Base-by-base conservation (phyloP, 2,797 vertebrate species). In the Anguilla megastoma region DNA sequence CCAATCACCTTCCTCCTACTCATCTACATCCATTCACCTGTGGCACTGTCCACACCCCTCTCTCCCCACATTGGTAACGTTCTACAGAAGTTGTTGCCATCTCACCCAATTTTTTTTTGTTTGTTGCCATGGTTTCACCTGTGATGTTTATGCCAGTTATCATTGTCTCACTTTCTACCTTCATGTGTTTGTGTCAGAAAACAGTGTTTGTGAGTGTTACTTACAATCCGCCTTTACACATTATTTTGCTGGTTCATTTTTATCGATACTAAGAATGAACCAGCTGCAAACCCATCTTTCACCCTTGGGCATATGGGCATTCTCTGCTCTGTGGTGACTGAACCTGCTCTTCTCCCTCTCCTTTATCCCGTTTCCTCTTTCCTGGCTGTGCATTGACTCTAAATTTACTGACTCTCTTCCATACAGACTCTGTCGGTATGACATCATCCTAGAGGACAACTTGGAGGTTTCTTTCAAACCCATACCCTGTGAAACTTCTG, bases 361-460 rank as follows among this genome's bases (percentile, higher is more conserved):
- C 12, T 63, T 7, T 82, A n/a, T 45, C 50, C 74, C 52, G 21
- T 27, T 85, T 27, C 48, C 30, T 60, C 16, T 85, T 30, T 82
- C 21, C 45, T 45, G 41, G 76, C 76, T 80, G 14, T 21, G 33
- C 14, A 33, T 5, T 33, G n/a, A n/a, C n/a, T 84, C 24, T 54
- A 9, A n/a, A 58, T 84, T 84, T 12, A 21, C 24, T 63, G 82
- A 80, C 45, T 45, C 21, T 84, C 10, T 63, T 74, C 66, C 41
- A 71, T 48, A 0, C 91, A 96, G 96, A 88, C 88, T 96, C 6
- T 97, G 96, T 90, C 93, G 96, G 54, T 96, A 96, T 0, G 96
- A 97, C 80, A 2, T 97, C 87, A 16, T 95, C 27, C 92, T 96
- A 1, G 58, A 90, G 88, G 93, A 95, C 66, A 92, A 94, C 88